Base-by-base conservation (phyloP, 2,888 invertebrate genomes). In the Deladenus siricidicola region DNA sequence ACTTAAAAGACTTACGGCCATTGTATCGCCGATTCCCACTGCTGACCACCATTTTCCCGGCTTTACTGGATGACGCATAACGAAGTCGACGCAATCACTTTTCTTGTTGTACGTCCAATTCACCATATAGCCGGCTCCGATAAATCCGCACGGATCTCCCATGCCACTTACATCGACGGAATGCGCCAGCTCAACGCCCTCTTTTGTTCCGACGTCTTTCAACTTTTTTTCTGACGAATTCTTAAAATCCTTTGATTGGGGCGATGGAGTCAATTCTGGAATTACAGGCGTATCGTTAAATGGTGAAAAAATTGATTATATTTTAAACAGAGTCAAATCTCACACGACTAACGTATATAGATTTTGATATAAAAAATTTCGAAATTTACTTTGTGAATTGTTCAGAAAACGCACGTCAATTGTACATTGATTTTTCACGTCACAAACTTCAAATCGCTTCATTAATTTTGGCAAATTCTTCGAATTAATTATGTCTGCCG, bases 21-120 rank as follows among this genome's bases (percentile, higher is more conserved):
- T 69, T 14, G 51, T 72, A 47, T 69, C 69, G n/a, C 69, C 69
- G 29, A 69, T 72, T 29, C 69, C 69, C 10, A 69, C 58, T 6
- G 69, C 68, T 21, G 65, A 66, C 69, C 69, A 69, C 70, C 72
- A 72, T 29, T 63, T 60, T 10, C 72, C 72, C 24, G 29, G 28
- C 45, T 66, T 70, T 24, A 51, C 44, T 23, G 62, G 53, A 26
- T 71, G 55, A 39, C 55, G 48, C 69, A 70, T 60, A n/a, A 53
- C 52, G 54, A 69, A 69, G 28, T 69, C 53, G 6, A 69, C 63
- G 21, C 30, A 60, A 30, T 70, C 72, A 2, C 45, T 61, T 4
- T 34, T 44, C 29, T 58, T 63, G 28, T 64, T 45, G 54, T 69
- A 72, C 24, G 50, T 57, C 69, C 69, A 69, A 30, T 64, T 62